Base-by-base conservation (phyloP, 2,797 vertebrate species). In the Fringilla coelebs region DNA sequence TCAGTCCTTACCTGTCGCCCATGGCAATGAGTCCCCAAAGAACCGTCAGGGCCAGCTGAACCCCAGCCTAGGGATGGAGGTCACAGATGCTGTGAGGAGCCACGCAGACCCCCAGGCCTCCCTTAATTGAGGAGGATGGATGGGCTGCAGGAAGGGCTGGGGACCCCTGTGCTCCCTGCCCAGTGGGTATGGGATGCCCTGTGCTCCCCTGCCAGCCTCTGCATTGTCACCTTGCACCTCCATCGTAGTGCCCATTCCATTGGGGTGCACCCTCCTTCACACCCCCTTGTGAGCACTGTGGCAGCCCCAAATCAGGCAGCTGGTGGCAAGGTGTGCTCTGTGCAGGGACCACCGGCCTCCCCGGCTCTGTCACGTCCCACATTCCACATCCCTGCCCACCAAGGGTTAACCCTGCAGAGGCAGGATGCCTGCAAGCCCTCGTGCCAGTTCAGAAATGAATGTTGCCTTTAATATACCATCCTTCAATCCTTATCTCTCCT, bases 401-500 rank as follows among this genome's bases (percentile, higher is more conserved):
- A 36, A 90, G 91, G 83, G 86, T 95, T 95, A 96, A 83, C 6
- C 7, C 73, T 5, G 22, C 12, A 1, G 21, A 80, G 73, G 45
- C 38, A 63, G 58, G 66, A 81, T 95, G 96, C 95, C 88, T 85
- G 10, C 17, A 31, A 93, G 87, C 79, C 85, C 82, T 89, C 1
- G 72, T 96, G 95, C 97, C 96, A 89, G 97, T 89, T 97, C 96
- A 79, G 84, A 96, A 90, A 89, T 72, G 91, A 95, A 94, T 96
- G 97, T 96, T 97, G 97, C 97, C 97, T 97, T 97, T 98, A 98
- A 98, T 98, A 94, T 95, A 94, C 96, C 96, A 97, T 97, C 98
- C 97, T 98, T 98, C 98, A 98, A 97, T 97, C 98, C 98, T 98
- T 98, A 98, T 98, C 98, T 98, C 95, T 96, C 97, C 98, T 98